phyloP scores from a whole-genome alignment of 2,888 invertebrate species.

The Melinaea marsaeus region DNA sequence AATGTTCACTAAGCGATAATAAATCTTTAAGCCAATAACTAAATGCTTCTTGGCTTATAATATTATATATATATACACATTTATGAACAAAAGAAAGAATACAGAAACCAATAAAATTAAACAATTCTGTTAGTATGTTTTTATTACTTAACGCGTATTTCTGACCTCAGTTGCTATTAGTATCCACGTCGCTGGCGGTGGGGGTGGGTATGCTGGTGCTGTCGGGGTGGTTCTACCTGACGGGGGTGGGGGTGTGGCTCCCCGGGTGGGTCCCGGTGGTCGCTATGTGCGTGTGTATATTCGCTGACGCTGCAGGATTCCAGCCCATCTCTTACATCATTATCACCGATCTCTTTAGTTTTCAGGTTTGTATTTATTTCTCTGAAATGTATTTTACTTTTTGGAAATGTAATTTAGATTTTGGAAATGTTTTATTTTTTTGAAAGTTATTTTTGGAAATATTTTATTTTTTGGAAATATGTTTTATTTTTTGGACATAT shows the following conservation, averaged over 20 bases:
- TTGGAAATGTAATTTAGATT: not conserved
- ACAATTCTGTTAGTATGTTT: not conserved
- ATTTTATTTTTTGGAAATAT: too few species aligned
- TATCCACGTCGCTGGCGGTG: conserved; percentile 59
- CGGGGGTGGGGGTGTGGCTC: conserved; percentile 53
- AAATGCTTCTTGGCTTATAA: too few species aligned
- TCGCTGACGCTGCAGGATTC: conserved; percentile 69
- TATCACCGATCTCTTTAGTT: conserved; percentile 68
- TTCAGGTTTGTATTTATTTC: conserved; percentile 51
- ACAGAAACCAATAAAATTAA: too few species aligned
- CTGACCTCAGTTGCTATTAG: conserved; percentile 57
- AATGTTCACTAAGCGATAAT: too few species aligned
- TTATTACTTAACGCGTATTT: not conserved
- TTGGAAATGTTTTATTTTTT: too few species aligned
- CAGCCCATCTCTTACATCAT: conserved; percentile 71
- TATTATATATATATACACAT: too few species aligned
- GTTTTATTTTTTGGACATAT: too few species aligned
- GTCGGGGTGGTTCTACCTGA: conserved; percentile 66
- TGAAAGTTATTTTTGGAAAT: too few species aligned
- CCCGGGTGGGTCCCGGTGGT: conserved; percentile 69
- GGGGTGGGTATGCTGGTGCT: conserved; percentile 63
- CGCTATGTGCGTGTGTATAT: conserved; percentile 68
- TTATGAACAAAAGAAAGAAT: too few species aligned
- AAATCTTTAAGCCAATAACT: too few species aligned
- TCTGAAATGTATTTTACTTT: conserved; percentile 1